Percentiles rank a stretch among this genome's conserved stretches.
Evolutionary conservation across 2,797 vertebrate genomes (phyloP).

Genomic region (Prunella strophiata): DNA sequence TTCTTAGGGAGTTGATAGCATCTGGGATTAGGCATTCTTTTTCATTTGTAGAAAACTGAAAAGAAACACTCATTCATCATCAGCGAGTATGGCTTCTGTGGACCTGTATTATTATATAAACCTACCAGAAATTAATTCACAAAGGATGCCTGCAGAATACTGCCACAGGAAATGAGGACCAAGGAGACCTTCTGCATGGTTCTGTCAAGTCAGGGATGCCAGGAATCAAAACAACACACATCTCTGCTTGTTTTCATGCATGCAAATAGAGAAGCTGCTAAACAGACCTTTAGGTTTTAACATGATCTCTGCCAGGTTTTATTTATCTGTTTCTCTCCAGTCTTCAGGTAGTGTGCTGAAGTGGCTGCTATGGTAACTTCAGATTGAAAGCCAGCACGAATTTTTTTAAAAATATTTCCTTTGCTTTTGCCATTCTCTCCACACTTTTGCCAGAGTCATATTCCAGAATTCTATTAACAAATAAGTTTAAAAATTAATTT

Average conservation of each 20-base stretch:
- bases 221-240: background rate
- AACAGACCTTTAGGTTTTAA: background rate
- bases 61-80: constrained; percentile 47
- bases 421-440: background rate
- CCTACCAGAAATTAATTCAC: constrained; percentile 62
- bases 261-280: background rate
- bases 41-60: constrained; percentile 45
- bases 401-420: background rate
- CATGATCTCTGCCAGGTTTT: background rate
- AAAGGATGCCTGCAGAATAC: constrained; percentile 37
- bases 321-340: constrained; percentile 5
- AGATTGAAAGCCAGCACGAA: background rate
- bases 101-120: constrained; percentile 64
- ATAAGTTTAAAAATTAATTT: background rate
- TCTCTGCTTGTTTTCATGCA: constrained; percentile 1
- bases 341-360: background rate
- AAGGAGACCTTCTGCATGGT: background rate
- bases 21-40: constrained; percentile 43
- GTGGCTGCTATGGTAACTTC: constrained; percentile 34
- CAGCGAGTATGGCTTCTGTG: constrained; percentile 3
- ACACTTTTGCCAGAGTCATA: background rate
- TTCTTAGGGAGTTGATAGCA: constrained; percentile 37
- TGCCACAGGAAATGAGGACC: constrained; percentile 24
- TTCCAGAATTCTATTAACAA: background rate
- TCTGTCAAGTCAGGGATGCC: background rate